phyloP scores from a whole-genome alignment of 2,888 invertebrate species.

The Hoplodrina ambigua region DNA sequence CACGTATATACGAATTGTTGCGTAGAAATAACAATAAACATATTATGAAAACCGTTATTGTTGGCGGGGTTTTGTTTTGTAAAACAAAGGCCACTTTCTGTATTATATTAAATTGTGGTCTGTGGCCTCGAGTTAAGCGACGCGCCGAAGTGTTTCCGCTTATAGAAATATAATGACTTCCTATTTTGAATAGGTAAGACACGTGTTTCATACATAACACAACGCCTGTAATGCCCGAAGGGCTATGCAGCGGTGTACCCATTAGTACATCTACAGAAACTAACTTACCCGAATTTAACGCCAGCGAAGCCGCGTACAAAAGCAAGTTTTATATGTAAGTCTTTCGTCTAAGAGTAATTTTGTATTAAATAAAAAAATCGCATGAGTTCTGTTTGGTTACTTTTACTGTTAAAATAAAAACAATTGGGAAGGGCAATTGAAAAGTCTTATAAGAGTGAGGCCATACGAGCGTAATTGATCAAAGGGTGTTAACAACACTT shows the following conservation, averaged over 20 bases:
- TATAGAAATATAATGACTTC: conserved; percentile 53
- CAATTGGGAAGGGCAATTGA: conserved; percentile 20
- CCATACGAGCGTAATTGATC: conserved; percentile 2
- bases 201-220: conserved; percentile 40
- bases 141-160: conserved; percentile 39
- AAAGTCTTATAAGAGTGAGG: conserved; percentile 4
- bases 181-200: conserved; percentile 39
- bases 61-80: conserved; percentile 60
- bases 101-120: conserved; percentile 58
- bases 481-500: neutral
- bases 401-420: conserved; percentile 20
- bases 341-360: conserved; percentile 19
- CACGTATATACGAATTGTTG: conserved; percentile 57
- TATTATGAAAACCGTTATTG: conserved; percentile 66
- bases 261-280: too few species aligned
- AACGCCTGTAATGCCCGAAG: too few species aligned
- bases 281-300: too few species aligned
- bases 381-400: conserved; percentile 11
- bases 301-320: too few species aligned
- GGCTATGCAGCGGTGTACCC: too few species aligned
- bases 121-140: conserved; percentile 35
- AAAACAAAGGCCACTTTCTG: conserved; percentile 62
- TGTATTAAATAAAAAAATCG: conserved; percentile 40
- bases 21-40: conserved; percentile 64
- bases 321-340: conserved; percentile 8